These are phyloP conservation scores for Hyposoter didymator DNA, from an alignment of 2,888 invertebrate species.

Conservation along the genomic window DNA sequence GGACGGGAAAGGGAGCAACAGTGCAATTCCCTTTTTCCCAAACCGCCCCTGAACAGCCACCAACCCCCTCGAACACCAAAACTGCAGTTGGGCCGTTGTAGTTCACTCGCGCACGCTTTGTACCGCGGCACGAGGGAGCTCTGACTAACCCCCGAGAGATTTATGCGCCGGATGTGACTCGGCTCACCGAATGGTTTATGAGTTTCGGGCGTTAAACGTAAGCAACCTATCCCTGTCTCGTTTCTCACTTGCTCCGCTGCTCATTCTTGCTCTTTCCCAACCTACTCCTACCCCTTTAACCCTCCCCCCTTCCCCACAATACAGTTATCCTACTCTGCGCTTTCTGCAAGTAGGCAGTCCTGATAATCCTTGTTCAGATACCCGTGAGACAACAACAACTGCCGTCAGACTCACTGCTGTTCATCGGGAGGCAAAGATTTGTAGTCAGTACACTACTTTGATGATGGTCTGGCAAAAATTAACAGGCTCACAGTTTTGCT, in stretches of 20 bases:
- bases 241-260: slow-evolving; percentile 57
- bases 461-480: neutral
- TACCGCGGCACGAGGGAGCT: slow-evolving; percentile 65
- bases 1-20: slow-evolving; percentile 30
- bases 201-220: slow-evolving; percentile 77
- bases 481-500: too few species aligned
- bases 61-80: slow-evolving; percentile 64
- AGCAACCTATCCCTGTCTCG: slow-evolving; percentile 66
- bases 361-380: slow-evolving; percentile 57
- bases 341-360: slow-evolving; percentile 14
- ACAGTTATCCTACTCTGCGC: slow-evolving; percentile 16
- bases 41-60: slow-evolving; percentile 59
- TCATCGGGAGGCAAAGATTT: slow-evolving; percentile 20
- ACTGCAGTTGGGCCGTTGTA: slow-evolving; percentile 54
- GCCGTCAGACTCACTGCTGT: slow-evolving; percentile 10
- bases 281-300: neutral
- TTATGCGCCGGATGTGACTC: slow-evolving; percentile 83
- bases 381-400: slow-evolving; percentile 62
- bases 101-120: slow-evolving; percentile 63
- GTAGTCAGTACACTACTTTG: neutral
- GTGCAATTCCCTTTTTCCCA: slow-evolving; percentile 64
- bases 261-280: slow-evolving; percentile 63
- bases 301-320: neutral
- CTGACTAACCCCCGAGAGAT: slow-evolving; percentile 78
- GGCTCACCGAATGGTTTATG: slow-evolving; percentile 80